These are phyloP conservation scores for Cistogaster globosa DNA, from an alignment of 2,888 invertebrate species.

Conservation along the genomic window DNA sequence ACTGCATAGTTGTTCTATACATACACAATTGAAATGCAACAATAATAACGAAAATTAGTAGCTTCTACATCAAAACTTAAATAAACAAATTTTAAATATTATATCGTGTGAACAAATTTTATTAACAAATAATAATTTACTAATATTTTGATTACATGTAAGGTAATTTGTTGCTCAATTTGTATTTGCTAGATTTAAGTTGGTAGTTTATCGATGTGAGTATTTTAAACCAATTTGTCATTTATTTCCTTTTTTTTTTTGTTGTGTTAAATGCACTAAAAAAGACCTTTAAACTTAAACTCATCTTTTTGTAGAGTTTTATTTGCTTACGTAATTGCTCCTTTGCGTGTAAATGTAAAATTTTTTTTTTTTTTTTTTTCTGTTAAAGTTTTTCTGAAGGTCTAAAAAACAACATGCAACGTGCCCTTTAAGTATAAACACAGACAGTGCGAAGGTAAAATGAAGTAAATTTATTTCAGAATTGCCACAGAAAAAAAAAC, in stretches of 20 bases:
- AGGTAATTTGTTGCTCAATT: slow-evolving; percentile 67
- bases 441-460: slow-evolving; percentile 1
- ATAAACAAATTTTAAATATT: slow-evolving; percentile 37
- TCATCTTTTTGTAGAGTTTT: slow-evolving; percentile 23
- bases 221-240: slow-evolving; percentile 1
- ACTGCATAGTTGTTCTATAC: background rate
- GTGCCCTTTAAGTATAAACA: slow-evolving; percentile 8
- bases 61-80: slow-evolving; percentile 15
- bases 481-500: background rate
- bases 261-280: slow-evolving; percentile 16
- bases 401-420: background rate
- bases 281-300: slow-evolving; percentile 32
- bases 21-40: background rate
- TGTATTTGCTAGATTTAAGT: slow-evolving; percentile 4
- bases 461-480: background rate
- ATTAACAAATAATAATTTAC: slow-evolving; percentile 62
- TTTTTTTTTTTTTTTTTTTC: slow-evolving; percentile 29
- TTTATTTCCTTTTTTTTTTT: background rate
- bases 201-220: background rate
- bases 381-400: slow-evolving; percentile 21
- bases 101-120: slow-evolving; percentile 68
- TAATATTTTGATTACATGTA: slow-evolving; percentile 68
- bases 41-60: background rate
- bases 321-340: slow-evolving; percentile 57
- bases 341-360: slow-evolving; percentile 63